These are phyloP conservation scores for Drosophila sproati DNA, from an alignment of 1,140 invertebrate species.

Conservation along the genomic window DNA sequence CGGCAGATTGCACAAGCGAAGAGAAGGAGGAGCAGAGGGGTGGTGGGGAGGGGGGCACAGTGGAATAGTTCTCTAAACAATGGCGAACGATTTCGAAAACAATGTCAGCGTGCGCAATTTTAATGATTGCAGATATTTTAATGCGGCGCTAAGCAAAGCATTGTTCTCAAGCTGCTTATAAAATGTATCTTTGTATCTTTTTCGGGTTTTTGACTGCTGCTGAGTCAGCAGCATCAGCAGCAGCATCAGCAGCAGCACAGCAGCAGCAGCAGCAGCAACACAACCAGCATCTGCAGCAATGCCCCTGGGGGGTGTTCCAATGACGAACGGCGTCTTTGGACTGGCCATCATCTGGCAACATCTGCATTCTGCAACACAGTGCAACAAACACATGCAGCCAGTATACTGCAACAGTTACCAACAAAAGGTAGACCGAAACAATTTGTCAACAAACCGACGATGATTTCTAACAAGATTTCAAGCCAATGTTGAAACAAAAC, in stretches of 20 bases:
- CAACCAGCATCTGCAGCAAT: neutral
- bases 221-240: slow-evolving; percentile 23
- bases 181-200: slow-evolving; percentile 36
- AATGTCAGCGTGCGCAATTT: slow-evolving; percentile 80
- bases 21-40: too few species aligned
- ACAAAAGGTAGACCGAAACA: too few species aligned
- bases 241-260: neutral
- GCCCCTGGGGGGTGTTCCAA: neutral
- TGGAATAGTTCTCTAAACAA: slow-evolving; percentile 61
- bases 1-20: slow-evolving; percentile 17
- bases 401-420: too few species aligned
- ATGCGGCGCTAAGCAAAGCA: slow-evolving; percentile 73
- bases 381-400: neutral
- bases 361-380: slow-evolving; percentile 4
- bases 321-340: slow-evolving; percentile 17
- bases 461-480: too few species aligned
- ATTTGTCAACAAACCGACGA: too few species aligned
- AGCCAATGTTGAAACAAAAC: too few species aligned
- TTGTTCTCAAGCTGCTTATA: slow-evolving; percentile 65
- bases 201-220: slow-evolving; percentile 24
- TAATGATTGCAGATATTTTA: slow-evolving; percentile 83
- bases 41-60: neutral
- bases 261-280: neutral
- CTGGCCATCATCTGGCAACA: neutral
- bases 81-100: slow-evolving; percentile 64